These are phyloP conservation scores for Paguma larvata DNA, from an alignment of 2,797 vertebrate genomes.

Conservation along the genomic window DNA sequence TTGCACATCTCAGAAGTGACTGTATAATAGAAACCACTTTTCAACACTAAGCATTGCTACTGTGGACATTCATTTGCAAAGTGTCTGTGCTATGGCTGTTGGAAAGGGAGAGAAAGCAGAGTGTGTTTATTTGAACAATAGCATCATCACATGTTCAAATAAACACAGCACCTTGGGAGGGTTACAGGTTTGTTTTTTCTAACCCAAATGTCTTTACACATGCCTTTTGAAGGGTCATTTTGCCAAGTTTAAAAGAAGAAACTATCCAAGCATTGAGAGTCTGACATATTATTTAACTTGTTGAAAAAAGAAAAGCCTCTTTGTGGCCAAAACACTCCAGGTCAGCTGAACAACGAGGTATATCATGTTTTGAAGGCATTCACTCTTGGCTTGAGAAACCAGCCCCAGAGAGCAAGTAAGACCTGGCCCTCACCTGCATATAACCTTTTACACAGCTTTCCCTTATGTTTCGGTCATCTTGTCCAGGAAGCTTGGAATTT, in stretches of 20 bases:
- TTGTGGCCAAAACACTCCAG: constrained; percentile 30
- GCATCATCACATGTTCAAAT: constrained; percentile 78
- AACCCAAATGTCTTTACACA: constrained; percentile 76
- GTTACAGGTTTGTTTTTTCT: constrained; percentile 75
- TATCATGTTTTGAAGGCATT: not conserved
- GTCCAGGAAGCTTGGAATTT: constrained; percentile 33
- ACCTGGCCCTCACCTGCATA: not conserved
- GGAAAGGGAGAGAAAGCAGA: constrained; percentile 63
- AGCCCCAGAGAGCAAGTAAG: not conserved
- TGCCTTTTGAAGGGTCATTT: constrained; percentile 69
- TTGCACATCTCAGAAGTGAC: not conserved
- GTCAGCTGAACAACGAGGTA: not conserved
- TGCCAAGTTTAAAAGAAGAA: constrained; percentile 73
- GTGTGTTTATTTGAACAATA: constrained; percentile 81
- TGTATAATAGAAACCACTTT: constrained; percentile 10
- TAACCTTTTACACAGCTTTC: not conserved
- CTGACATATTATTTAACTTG: constrained; percentile 61
- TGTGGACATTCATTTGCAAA: constrained; percentile 26
- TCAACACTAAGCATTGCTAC: not conserved
- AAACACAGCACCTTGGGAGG: constrained; percentile 74
- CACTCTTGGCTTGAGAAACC: not conserved
- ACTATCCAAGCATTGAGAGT: constrained; percentile 34
- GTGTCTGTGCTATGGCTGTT: not conserved
- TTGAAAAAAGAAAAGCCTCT: constrained; percentile 55
- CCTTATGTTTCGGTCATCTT: constrained; percentile 39